Base-by-base conservation (phyloP, 2,113 vertebrate species). In the Oreocharis arfaki region DNA sequence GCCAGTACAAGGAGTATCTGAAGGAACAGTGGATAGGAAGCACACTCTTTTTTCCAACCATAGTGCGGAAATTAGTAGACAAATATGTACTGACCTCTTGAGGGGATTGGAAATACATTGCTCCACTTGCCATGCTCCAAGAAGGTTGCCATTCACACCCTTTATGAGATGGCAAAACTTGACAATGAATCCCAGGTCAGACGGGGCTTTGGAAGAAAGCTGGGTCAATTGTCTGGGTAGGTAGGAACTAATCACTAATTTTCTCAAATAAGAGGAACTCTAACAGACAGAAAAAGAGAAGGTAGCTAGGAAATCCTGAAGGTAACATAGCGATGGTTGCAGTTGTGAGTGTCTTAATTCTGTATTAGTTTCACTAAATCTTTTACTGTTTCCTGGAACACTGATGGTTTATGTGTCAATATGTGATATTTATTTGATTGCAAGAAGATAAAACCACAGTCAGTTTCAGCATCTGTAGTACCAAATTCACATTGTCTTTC, bases 101-200 rank as follows among this genome's bases (percentile, higher is more conserved):
- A 85, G 12, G 10, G 24, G 17, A 79, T 5, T 8, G 16, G 13
- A 93, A 84, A 59, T 37, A 18, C 14, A 49, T 42, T 50, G 11
- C 1, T 82, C 16, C 18, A 27, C 46, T 67, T 0, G 0, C 19
- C 26, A 69, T 55, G 3, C 8, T 52, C 28, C 56, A 53, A 77
- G 52, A 27, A 74, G 4, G 5, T 81, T 84, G 9, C 5, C 14
- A 49, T 47, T 8, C 16, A 59, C 16, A 37, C 8, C 23, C 26
- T 49, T 75, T 57, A 59, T 50, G 69, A 71, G 21, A 63, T 4
- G 4, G 9, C 4, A 70, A 86, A 64, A 18, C 35, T n/a, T 68
- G 7, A 42, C 27, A 59, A 3, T 27, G 22, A 78, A n/a, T 49
- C 15, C 11, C 10, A 33, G 13, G 23, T 3, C 10, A 57, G 20